Conservation (phyloP, 2,797 vertebrate genomes). For the Sebastes hubbsi region DNA sequence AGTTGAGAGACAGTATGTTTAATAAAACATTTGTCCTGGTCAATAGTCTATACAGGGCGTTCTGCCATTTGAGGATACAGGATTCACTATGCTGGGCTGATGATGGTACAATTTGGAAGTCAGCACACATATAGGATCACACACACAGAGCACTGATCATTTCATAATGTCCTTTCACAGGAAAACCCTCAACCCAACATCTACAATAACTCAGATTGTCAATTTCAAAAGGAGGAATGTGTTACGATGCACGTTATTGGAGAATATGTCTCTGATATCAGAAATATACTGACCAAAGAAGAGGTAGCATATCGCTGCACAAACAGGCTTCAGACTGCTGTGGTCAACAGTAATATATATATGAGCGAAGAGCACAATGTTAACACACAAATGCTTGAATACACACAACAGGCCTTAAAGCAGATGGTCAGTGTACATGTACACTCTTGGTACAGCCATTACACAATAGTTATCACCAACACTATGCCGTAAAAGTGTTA, state of each 20-base stretch:
- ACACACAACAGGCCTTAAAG: background rate
- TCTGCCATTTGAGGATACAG: background rate
- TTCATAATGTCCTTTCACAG: conserved; percentile 1
- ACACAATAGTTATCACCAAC: background rate
- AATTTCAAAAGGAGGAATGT: background rate
- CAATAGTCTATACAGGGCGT: background rate
- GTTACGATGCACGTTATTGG: background rate
- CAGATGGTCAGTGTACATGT: conserved; percentile 2
- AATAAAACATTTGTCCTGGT: background rate
- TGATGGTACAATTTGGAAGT: background rate
- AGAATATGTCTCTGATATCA: background rate
- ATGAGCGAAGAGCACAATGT: background rate
- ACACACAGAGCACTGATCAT: background rate
- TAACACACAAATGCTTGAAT: background rate
- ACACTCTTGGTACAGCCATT: background rate
- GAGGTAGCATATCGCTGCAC: background rate
- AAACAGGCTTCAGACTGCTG: background rate
- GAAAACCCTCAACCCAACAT: background rate
- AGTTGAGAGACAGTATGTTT: background rate
- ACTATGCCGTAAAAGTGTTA: background rate
- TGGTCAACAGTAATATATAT: background rate
- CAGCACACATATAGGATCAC: background rate
- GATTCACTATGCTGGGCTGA: background rate
- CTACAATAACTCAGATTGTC: background rate
- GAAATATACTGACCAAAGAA: background rate